These are phyloP conservation scores for Brienomyrus longianalis DNA, from an alignment of 2,113 vertebrate species.

Conservation along the genomic window DNA sequence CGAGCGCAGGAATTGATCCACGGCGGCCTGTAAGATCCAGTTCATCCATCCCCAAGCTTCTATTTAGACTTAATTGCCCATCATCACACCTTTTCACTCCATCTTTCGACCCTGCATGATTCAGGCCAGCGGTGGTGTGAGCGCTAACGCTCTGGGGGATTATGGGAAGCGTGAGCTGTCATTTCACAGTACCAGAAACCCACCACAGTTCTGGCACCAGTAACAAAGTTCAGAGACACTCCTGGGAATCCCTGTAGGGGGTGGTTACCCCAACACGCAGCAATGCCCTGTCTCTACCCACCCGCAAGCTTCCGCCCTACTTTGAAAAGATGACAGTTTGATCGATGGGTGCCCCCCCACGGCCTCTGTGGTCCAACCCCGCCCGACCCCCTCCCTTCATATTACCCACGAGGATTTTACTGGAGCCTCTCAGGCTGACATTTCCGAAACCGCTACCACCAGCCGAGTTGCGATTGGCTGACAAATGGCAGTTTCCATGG, in stretches of 20 bases:
- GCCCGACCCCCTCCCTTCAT: not conserved
- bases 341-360: not conserved
- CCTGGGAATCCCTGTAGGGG: not conserved
- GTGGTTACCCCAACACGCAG: not conserved
- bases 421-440: conserved; percentile 39
- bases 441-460: conserved; percentile 34
- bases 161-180: not conserved
- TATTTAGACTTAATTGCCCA: not conserved
- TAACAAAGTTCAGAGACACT: not conserved
- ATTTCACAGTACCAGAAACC: not conserved
- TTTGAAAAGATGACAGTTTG: not conserved
- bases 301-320: not conserved
- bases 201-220: not conserved
- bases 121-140: not conserved
- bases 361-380: not conserved
- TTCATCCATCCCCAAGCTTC: not conserved
- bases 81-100: not conserved
- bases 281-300: not conserved
- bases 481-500: conserved; percentile 41
- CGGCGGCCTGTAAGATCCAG: conserved; percentile 3
- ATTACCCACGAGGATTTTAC: conserved; percentile 34
- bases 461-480: conserved; percentile 24
- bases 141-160: not conserved
- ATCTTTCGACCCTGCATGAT: not conserved
- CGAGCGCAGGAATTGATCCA: not conserved